phyloP scores from a whole-genome alignment of 2,888 invertebrate species.

The Odontomyia ornata region DNA sequence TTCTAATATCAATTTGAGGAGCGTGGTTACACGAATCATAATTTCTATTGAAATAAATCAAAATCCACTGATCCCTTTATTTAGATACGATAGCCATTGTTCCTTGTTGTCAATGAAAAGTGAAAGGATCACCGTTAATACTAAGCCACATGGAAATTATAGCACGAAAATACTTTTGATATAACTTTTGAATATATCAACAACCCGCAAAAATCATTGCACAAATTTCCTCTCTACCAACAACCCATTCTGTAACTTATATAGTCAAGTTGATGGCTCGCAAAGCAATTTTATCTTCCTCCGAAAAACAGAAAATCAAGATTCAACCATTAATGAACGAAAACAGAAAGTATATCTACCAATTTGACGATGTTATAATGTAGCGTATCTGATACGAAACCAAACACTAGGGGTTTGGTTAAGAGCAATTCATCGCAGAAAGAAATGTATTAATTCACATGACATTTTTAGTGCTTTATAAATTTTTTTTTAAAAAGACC shows the following conservation, averaged over 20 bases:
- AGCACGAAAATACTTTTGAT: background rate
- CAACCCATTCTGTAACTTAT: background rate
- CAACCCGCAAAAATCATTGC: background rate
- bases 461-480: too few species aligned
- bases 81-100: background rate
- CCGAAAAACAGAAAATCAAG: conserved; percentile 2
- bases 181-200: background rate
- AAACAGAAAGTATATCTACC: conserved; percentile 32
- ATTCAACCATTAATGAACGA: conserved; percentile 23
- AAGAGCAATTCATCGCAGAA: background rate
- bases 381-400: conserved; percentile 32
- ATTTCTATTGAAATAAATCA: background rate
- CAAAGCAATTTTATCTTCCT: conserved; percentile 36
- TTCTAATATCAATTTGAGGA: too few species aligned
- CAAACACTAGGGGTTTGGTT: background rate
- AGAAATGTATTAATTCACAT: background rate
- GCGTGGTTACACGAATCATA: too few species aligned
- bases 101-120: background rate
- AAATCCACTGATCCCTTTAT: background rate
- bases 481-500: too few species aligned
- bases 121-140: background rate
- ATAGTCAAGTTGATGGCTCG: conserved; percentile 37
- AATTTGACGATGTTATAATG: conserved; percentile 31
- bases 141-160: conserved; percentile 11
- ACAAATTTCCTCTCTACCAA: background rate